phyloP scores from a whole-genome alignment of 2,113 vertebrate species.

The Ursus arctos region DNA sequence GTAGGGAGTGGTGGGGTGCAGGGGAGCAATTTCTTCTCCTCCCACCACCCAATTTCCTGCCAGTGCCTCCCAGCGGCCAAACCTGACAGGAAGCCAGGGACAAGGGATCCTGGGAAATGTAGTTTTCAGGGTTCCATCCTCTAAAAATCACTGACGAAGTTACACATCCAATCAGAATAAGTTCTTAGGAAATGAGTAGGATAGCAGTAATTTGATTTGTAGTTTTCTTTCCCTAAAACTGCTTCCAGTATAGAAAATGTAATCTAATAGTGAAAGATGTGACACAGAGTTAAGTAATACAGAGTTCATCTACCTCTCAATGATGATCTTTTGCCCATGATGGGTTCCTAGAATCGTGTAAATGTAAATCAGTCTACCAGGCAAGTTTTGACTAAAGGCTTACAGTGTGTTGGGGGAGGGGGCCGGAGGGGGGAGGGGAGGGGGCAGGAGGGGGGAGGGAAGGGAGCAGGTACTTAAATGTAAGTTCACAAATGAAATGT shows the following conservation, averaged over 20 bases:
- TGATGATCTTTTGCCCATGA: neutral
- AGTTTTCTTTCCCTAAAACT: neutral
- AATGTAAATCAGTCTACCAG: neutral
- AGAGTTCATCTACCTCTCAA: neutral
- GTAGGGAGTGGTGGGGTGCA: accelerated
- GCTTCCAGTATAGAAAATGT: neutral
- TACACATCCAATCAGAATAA: neutral
- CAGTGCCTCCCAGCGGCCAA: neutral
- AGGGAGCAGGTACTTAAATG: neutral
- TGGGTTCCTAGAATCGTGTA: neutral
- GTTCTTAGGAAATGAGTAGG: neutral
- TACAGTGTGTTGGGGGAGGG: neutral
- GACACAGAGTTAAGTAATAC: neutral
- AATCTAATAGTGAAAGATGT: neutral
- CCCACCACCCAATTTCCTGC: accelerated
- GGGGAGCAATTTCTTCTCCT: neutral
- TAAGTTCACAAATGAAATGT: neutral
- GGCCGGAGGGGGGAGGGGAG: accelerated
- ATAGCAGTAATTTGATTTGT: constrained; percentile 9
- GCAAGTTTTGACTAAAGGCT: neutral
- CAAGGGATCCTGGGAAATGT: neutral
- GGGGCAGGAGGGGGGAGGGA: accelerated
- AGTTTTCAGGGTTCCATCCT: neutral
- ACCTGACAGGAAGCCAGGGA: neutral
- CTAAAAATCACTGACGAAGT: neutral